These are phyloP conservation scores for Willowsia nigromaculata DNA, from an alignment of 2,888 invertebrate species.

Conservation along the genomic window DNA sequence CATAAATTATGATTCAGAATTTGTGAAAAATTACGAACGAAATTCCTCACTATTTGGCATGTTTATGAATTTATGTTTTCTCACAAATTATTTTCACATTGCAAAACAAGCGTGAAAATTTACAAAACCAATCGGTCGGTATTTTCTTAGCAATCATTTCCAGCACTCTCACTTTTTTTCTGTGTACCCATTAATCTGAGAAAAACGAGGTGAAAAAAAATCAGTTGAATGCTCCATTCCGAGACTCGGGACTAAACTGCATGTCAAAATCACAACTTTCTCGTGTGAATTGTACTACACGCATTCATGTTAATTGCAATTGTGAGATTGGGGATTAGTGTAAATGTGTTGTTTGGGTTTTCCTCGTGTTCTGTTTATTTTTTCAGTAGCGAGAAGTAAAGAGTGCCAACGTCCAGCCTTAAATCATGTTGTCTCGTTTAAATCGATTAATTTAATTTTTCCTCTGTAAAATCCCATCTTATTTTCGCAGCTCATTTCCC, in stretches of 20 bases:
- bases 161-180: too few species aligned
- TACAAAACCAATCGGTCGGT: too few species aligned
- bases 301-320: background rate
- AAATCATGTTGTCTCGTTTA: slow-evolving; percentile 67
- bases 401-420: slow-evolving; percentile 61
- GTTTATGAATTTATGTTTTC: too few species aligned
- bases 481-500: slow-evolving; percentile 12
- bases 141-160: too few species aligned
- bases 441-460: slow-evolving; percentile 67
- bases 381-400: slow-evolving; percentile 5
- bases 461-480: slow-evolving; percentile 56
- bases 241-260: slow-evolving; percentile 12
- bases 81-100: too few species aligned
- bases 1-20: too few species aligned
- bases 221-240: too few species aligned
- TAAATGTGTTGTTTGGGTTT: slow-evolving; percentile 48
- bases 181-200: too few species aligned
- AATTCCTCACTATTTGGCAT: too few species aligned
- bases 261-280: background rate
- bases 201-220: too few species aligned
- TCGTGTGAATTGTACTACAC: background rate
- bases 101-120: too few species aligned
- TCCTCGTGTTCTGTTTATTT: slow-evolving; percentile 33
- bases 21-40: too few species aligned
- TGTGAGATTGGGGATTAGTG: slow-evolving; percentile 21